Conservation (phyloP, 1,140 invertebrate genomes). For the Drosophila tani region DNA sequence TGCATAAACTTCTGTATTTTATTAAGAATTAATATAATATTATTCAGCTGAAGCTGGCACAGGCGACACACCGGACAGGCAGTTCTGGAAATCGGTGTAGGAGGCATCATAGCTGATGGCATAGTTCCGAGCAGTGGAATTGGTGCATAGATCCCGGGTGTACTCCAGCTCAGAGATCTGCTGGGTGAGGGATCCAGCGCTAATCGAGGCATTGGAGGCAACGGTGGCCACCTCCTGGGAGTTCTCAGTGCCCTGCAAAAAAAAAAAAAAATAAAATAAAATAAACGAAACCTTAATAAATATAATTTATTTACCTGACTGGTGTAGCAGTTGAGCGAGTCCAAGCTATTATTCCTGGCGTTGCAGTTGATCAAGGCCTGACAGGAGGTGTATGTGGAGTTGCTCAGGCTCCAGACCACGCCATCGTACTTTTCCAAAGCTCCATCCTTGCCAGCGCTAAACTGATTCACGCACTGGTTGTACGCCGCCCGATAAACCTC, state of each 20-base stretch:
- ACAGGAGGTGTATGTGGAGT: conserved; percentile 21
- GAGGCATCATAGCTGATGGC: conserved; percentile 29
- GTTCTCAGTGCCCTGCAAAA: conserved; percentile 26
- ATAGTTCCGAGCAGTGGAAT: conserved; percentile 36
- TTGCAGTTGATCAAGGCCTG: conserved; percentile 26
- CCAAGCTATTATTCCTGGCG: not conserved
- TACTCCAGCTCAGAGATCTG: conserved; percentile 24
- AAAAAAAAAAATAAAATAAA: not conserved
- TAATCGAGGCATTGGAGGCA: conserved; percentile 36
- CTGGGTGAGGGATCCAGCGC: conserved; percentile 22
- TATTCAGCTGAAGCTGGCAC: conserved; percentile 10
- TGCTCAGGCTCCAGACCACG: conserved; percentile 11
- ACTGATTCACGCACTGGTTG: conserved; percentile 17
- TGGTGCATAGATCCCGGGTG: conserved; percentile 44
- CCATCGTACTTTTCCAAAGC: conserved; percentile 19
- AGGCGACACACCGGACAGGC: conserved; percentile 39
- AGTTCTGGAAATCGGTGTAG: conserved; percentile 53
- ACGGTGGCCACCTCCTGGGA: conserved; percentile 43
- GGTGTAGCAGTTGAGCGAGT: conserved; percentile 36
- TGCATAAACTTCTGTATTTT: not conserved
- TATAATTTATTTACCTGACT: conserved; percentile 15
- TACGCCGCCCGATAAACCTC: conserved; percentile 31
- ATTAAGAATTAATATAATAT: not conserved
- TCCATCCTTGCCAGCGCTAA: not conserved
- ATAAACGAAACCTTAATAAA: not conserved